phyloP scores from a whole-genome alignment of 2,113 vertebrate genomes.

The Perca fluviatilis region DNA sequence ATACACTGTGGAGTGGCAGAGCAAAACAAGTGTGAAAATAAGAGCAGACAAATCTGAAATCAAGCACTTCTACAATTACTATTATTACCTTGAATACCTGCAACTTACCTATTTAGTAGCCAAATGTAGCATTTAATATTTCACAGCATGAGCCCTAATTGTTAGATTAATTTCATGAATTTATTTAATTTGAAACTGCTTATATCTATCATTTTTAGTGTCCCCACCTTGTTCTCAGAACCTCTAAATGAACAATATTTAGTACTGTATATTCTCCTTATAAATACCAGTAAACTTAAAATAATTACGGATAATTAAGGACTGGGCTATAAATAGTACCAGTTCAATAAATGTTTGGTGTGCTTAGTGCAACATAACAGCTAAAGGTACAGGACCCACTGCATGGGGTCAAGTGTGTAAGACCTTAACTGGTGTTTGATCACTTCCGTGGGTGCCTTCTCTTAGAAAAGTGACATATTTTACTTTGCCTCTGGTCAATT shows the following conservation, averaged over 20 bases:
- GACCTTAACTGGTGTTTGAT: not conserved
- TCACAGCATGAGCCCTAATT: not conserved
- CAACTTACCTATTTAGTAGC: no score
- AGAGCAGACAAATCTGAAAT: not conserved
- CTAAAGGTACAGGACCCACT: not conserved
- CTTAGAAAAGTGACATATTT: not conserved
- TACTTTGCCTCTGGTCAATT: not conserved
- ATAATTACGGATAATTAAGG: not conserved
- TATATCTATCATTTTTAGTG: not conserved
- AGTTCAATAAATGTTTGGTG: not conserved
- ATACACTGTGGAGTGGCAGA: not conserved
- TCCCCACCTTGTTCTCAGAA: not conserved
- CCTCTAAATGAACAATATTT: not conserved
- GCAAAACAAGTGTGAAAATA: constrained; percentile 11
- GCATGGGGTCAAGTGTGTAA: not conserved
- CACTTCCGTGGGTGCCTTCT: not conserved
- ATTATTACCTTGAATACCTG: not conserved
- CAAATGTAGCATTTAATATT: not conserved
- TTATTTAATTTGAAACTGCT: not conserved
- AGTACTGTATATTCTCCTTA: not conserved
- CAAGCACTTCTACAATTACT: not conserved
- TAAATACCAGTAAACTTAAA: not conserved
- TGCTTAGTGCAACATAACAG: not conserved
- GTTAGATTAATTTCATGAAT: not conserved
- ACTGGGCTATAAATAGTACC: no score